phyloP scores from a whole-genome alignment of 2,113 vertebrate species.

The Sinocyclocheilus rhinocerous region DNA sequence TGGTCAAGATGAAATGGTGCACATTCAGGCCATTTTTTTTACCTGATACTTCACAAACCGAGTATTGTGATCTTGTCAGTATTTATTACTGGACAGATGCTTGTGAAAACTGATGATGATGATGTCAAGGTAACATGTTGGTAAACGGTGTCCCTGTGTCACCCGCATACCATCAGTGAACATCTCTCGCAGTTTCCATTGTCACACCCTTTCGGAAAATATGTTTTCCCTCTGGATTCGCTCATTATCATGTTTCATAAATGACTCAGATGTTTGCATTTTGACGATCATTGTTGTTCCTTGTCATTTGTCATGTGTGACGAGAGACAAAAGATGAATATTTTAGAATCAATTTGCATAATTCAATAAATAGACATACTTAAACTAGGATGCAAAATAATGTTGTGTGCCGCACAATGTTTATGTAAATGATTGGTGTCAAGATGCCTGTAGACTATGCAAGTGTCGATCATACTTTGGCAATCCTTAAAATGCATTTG shows the following conservation, averaged over 20 bases:
- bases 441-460: constrained; percentile 63
- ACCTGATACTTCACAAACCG: neutral
- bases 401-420: constrained; percentile 66
- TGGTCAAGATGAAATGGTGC: neutral
- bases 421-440: constrained; percentile 68
- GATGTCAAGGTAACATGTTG: constrained; percentile 3
- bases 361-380: constrained; percentile 60
- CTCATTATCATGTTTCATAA: constrained; percentile 52
- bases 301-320: constrained; percentile 36
- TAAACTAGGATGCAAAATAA: constrained; percentile 58
- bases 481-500: constrained; percentile 71
- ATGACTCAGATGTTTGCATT: constrained; percentile 48
- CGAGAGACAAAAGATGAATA: constrained; percentile 48
- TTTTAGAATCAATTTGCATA: constrained; percentile 53
- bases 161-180: neutral
- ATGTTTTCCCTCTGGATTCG: constrained; percentile 23
- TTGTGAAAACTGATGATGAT: constrained; percentile 21
- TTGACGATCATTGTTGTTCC: constrained; percentile 38
- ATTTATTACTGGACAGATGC: neutral
- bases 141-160: neutral
- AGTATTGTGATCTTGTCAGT: neutral
- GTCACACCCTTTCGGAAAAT: constrained; percentile 28
- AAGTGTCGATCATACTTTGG: constrained; percentile 74
- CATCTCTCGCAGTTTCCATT: neutral
- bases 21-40: neutral